Percentiles rank a stretch among this genome's conserved stretches.
phyloP scores from a whole-genome alignment of 53 echinoderm and acorn worm genomes.

The Echinarachnius parma region DNA sequence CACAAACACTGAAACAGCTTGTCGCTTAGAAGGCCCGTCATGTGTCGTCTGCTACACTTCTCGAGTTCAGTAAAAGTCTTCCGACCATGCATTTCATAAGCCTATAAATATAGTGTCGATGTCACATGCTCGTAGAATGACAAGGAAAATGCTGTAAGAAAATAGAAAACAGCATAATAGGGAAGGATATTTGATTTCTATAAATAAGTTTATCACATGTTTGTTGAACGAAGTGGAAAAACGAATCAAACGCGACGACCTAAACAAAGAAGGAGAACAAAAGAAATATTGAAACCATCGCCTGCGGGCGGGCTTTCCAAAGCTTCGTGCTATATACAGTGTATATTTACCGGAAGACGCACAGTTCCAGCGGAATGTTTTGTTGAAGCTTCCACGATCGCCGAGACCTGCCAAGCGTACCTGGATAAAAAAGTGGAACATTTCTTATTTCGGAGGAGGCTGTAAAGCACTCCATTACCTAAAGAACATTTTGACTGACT shows the following conservation, averaged over 20 bases:
- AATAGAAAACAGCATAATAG: too few species aligned
- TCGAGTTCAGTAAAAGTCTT: too few species aligned
- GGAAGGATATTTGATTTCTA: too few species aligned
- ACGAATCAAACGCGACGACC: not conserved
- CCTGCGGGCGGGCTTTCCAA: constrained; percentile 49
- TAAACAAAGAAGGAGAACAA: constrained; percentile 43
- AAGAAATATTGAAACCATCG: constrained; percentile 47
- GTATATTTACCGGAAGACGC: constrained; percentile 1
- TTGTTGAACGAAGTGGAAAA: not conserved
- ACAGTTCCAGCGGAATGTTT: constrained; percentile 78
- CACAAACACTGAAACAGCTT: too few species aligned
- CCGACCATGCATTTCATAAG: too few species aligned
- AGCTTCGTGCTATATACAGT: not conserved
- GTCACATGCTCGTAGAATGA: too few species aligned
- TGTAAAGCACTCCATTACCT: constrained; percentile 35
- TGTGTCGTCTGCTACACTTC: too few species aligned
- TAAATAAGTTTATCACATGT: too few species aligned
- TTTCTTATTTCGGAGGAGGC: constrained; percentile 41
- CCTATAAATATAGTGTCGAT: too few species aligned
- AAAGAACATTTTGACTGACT: constrained; percentile 37
- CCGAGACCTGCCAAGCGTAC: constrained; percentile 37
- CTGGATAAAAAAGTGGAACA: constrained; percentile 46
- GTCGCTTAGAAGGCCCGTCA: too few species aligned
- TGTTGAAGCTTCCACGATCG: constrained; percentile 60
- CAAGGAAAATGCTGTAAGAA: too few species aligned